These are phyloP conservation scores for Pogonophryne albipinna DNA, from an alignment of 2,797 vertebrate genomes.

Conservation along the genomic window DNA sequence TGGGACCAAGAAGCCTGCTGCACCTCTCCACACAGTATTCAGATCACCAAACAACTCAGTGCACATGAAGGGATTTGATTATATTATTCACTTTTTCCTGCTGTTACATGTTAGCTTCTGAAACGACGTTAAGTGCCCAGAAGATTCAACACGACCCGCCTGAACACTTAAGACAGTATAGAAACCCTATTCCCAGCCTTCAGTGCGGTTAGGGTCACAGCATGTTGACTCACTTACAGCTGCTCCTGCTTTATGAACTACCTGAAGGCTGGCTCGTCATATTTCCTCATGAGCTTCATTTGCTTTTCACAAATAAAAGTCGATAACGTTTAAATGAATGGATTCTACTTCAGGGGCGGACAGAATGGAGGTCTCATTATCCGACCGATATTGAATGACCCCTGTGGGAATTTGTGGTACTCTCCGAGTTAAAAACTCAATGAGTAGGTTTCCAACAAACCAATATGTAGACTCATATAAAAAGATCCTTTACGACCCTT, in stretches of 20 bases:
- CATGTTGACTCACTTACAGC: background rate
- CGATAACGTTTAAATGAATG: too few species aligned
- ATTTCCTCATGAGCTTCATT: background rate
- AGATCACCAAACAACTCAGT: background rate
- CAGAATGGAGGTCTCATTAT: too few species aligned
- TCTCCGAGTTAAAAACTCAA: too few species aligned
- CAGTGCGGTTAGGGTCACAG: background rate
- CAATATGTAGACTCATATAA: too few species aligned
- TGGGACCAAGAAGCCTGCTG: slow-evolving; percentile 19
- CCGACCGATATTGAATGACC: too few species aligned
- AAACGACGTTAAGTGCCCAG: background rate
- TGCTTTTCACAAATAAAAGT: background rate
- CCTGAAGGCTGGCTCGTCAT: background rate
- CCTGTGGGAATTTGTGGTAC: too few species aligned
- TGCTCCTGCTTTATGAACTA: background rate
- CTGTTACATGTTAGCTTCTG: background rate
- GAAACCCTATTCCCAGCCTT: background rate
- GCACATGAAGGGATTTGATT: background rate
- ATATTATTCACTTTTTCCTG: background rate
- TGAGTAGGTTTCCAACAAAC: too few species aligned
- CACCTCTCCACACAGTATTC: slow-evolving; percentile 1
- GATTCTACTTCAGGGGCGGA: too few species aligned
- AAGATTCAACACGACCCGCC: background rate
- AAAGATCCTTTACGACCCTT: too few species aligned
- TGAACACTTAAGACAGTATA: slow-evolving; percentile 1